Evolutionary conservation across 1,140 invertebrate species (phyloP).

Genomic region (Drosophila subobscura): DNA sequence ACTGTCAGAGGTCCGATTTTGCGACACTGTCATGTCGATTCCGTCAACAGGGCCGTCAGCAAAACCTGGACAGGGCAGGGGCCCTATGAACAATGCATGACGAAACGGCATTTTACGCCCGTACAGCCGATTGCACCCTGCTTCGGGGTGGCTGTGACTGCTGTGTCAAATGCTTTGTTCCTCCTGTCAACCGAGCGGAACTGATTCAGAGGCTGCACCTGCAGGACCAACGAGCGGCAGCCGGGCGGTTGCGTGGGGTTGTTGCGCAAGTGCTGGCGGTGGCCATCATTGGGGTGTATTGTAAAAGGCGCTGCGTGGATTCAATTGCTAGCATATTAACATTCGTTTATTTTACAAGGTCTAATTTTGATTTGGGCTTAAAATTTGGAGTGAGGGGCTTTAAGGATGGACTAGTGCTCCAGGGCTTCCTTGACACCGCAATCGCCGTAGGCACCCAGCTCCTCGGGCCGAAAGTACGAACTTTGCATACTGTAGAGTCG

Average conservation of each 20-base stretch:
- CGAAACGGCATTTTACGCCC: slow-evolving; percentile 82
- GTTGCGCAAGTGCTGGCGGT: slow-evolving; percentile 42
- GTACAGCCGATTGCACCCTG: slow-evolving; percentile 42
- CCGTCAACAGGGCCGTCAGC: slow-evolving; percentile 54
- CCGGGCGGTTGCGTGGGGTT: slow-evolving; percentile 35
- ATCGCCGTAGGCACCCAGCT: slow-evolving; percentile 77
- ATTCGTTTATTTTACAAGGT: slow-evolving; percentile 78
- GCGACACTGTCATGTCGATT: slow-evolving; percentile 44
- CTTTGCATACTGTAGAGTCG: slow-evolving; percentile 87
- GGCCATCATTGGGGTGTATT: neutral
- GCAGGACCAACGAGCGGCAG: slow-evolving; percentile 58
- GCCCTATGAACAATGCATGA: slow-evolving; percentile 75
- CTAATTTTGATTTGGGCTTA: slow-evolving; percentile 82
- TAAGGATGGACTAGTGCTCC: slow-evolving; percentile 54
- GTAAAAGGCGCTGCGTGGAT: slow-evolving; percentile 7
- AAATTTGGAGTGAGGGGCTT: slow-evolving; percentile 43
- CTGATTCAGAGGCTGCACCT: slow-evolving; percentile 79
- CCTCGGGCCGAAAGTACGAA: slow-evolving; percentile 87
- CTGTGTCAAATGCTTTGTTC: slow-evolving; percentile 61
- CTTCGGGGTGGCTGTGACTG: slow-evolving; percentile 44
- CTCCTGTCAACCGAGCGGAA: slow-evolving; percentile 78
- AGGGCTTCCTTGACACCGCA: slow-evolving; percentile 73
- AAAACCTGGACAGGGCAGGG: slow-evolving; percentile 17
- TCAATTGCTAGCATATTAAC: slow-evolving; percentile 71
- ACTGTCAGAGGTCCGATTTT: slow-evolving; percentile 16